Conservation (phyloP, 2,888 invertebrate genomes). For the Idaea biselata region DNA sequence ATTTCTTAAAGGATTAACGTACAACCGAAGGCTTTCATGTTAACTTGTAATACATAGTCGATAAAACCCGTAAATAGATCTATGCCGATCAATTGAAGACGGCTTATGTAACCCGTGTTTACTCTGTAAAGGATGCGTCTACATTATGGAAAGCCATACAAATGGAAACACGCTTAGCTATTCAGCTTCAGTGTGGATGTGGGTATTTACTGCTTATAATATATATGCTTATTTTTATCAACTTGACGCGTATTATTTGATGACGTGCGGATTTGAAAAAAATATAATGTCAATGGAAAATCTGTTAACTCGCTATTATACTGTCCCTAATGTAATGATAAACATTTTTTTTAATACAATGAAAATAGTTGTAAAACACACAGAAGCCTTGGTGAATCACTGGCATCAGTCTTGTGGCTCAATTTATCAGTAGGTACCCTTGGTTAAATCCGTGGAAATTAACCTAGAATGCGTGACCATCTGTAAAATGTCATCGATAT, state of each 20-base stretch:
- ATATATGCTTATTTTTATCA: conserved; percentile 4
- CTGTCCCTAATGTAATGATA: too few relatives aligned
- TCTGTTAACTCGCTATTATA: too few relatives aligned
- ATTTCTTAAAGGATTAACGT: background rate
- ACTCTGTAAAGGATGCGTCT: conserved; percentile 25
- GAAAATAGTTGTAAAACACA: too few relatives aligned
- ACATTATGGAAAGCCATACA: conserved; percentile 27
- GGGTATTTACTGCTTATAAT: conserved; percentile 7
- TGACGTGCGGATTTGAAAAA: too few relatives aligned
- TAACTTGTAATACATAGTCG: conserved; percentile 8
- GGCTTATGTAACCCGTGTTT: conserved; percentile 24
- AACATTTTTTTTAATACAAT: too few relatives aligned
- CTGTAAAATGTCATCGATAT: background rate
- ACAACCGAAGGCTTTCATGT: conserved; percentile 7
- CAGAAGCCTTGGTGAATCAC: too few relatives aligned
- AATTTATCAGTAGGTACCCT: too few relatives aligned
- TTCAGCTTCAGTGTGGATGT: conserved; percentile 5
- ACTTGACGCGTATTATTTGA: background rate
- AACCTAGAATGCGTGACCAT: background rate
- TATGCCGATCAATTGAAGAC: conserved; percentile 25
- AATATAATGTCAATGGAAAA: too few relatives aligned
- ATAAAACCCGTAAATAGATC: conserved; percentile 21
- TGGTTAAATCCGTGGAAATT: too few relatives aligned
- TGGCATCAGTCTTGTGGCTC: too few relatives aligned
- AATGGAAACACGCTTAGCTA: conserved; percentile 19